Percentiles rank a stretch among this genome's conserved stretches.
Conservation (phyloP, 2,888 invertebrate species). For the Flexamia atlantica region DNA sequence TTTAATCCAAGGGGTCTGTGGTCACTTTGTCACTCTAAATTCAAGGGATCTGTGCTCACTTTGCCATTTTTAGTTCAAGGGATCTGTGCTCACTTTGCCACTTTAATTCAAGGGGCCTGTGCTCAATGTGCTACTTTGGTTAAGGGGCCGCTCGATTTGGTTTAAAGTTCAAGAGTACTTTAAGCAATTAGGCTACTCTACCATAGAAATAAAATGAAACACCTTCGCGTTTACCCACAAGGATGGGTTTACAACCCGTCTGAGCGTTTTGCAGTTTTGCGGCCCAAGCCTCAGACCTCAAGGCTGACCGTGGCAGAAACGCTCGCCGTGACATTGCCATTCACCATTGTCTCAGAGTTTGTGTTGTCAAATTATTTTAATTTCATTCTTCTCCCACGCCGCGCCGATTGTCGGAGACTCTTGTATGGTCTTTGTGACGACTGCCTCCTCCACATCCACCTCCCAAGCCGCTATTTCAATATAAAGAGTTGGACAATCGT, state of each 20-base stretch:
- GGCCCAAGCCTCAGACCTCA: neutral
- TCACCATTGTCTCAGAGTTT: conserved; percentile 45
- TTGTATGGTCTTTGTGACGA: conserved; percentile 6
- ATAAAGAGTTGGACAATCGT: conserved; percentile 3
- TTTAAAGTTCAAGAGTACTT: too few relatives aligned
- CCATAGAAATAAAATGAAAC: too few relatives aligned
- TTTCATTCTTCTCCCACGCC: conserved; percentile 31
- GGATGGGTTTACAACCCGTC: neutral
- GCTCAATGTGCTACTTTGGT: too few relatives aligned
- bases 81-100: too few relatives aligned
- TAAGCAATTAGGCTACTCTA: too few relatives aligned
- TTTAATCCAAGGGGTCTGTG: too few relatives aligned
- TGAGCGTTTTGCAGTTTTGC: neutral
- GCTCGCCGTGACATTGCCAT: conserved; percentile 49
- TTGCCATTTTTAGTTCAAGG: too few relatives aligned
- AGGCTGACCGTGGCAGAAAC: conserved; percentile 1
- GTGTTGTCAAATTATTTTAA: conserved; percentile 34
- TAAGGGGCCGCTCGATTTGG: too few relatives aligned
- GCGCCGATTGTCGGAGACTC: conserved; percentile 19
- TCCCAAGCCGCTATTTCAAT: conserved; percentile 2
- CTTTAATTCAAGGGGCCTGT: too few relatives aligned
- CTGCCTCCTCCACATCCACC: neutral
- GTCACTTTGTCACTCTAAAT: too few relatives aligned
- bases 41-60: too few relatives aligned
- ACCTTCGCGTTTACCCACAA: too few relatives aligned